Conservation (phyloP, 2,113 vertebrate genomes). For the Benthochromis sp. region DNA sequence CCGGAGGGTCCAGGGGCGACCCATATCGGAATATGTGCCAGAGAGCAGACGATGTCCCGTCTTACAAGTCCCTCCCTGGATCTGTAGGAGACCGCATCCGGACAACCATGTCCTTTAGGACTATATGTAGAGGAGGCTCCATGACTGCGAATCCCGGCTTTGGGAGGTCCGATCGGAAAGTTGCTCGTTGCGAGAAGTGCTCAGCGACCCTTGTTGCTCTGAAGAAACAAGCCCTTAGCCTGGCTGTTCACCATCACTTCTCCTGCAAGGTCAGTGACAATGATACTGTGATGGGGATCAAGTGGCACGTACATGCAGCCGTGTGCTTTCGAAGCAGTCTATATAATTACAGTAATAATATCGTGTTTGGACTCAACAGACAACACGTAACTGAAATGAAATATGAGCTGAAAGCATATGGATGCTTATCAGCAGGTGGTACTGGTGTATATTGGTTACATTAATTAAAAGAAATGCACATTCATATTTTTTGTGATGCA, state of each 20-base stretch:
- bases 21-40: slow-evolving; percentile 78
- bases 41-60: slow-evolving; percentile 76
- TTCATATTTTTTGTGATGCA: neutral
- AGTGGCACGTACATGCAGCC: neutral
- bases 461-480: neutral
- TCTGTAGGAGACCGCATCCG: slow-evolving; percentile 79
- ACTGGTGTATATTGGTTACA: neutral
- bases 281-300: neutral
- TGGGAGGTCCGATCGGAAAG: slow-evolving; percentile 78
- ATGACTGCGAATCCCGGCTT: slow-evolving; percentile 73
- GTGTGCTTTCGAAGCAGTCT: neutral
- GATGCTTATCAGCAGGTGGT: slow-evolving; percentile 3
- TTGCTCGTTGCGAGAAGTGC: slow-evolving; percentile 86
- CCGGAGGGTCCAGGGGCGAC: slow-evolving; percentile 72
- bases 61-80: slow-evolving; percentile 76
- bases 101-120: slow-evolving; percentile 74
- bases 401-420: neutral
- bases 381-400: neutral
- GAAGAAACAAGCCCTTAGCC: slow-evolving; percentile 86
- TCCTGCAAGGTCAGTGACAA: slow-evolving; percentile 76
- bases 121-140: slow-evolving; percentile 51
- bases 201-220: slow-evolving; percentile 84
- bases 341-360: neutral
- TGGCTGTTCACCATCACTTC: slow-evolving; percentile 82
- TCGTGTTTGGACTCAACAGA: neutral